Evolutionary conservation across 92 coral and sea anemone species (phyloP), one percentile per base, ranked within the genome.

Genomic region (Epizoanthus fatuus): DNA sequence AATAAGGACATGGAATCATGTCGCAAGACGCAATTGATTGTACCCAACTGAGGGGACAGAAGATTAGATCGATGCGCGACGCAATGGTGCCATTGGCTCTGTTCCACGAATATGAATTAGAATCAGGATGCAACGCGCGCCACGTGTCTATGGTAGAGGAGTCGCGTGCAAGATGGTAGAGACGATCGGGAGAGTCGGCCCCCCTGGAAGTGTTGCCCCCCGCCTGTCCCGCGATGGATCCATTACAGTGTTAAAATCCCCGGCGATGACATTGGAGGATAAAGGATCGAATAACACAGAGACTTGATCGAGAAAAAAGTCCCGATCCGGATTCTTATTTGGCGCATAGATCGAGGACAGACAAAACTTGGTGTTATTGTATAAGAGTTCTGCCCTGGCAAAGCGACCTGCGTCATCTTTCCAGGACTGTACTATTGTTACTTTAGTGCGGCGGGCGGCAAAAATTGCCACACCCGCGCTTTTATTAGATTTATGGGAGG

Each of bases 171-270:
- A 93, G 81, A 9, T 37, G 35, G 0, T 29, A 2, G 0, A 93
- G 58, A 4, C 54, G 63, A 3, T 17, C 37, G 0, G 74, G 53
- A 9, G 86, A 74, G 11, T 42, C 70, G 15, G 63, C 45, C 3
- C 17, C 37, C 0, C 72, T 4, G 0, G 20, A 13, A 17, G 69
- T 80, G 14, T 29, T 16, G 10, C 85, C 49, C 7, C 86, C 88
- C 63, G 65, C 1, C 94, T 51, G 16, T 93, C 94, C 0, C 77
- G 0, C 0, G 65, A 16, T 0, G 82, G 83, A 14, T 94, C 88
- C 3, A 88, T 73, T 0, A 91, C 97, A 4, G 94, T 22, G 19
- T 92, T 92, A 37, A 91, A 89, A 35, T 94, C 93, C 0, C 95
- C 92, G 0, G 86, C 77, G 3, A 90, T 93, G 12, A 51, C 7